Percentiles rank a stretch among this genome's conserved stretches.
Conservation (phyloP, 2,113 vertebrate genomes). For the Phoxinus phoxinus region DNA sequence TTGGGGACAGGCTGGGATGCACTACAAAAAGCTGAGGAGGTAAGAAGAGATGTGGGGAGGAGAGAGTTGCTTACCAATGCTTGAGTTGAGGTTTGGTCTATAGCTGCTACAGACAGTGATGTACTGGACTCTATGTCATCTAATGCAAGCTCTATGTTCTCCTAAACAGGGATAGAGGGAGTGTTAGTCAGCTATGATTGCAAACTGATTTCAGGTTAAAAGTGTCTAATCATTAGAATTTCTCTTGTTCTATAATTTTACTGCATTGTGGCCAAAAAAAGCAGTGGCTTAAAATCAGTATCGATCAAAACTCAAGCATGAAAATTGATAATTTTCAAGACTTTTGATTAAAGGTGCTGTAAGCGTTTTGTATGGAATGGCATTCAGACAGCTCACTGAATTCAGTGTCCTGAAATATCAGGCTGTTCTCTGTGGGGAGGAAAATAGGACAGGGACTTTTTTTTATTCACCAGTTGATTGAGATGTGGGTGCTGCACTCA, state of each 20-base stretch:
- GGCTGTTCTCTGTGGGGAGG: too few species aligned
- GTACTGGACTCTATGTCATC: slow-evolving; percentile 87
- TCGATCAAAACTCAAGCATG: not conserved
- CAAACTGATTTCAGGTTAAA: slow-evolving; percentile 23
- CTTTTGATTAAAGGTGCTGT: slow-evolving; percentile 9
- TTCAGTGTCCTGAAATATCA: not conserved
- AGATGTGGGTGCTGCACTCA: too few species aligned
- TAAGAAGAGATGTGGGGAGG: slow-evolving; percentile 17
- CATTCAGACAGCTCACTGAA: not conserved
- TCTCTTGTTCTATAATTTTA: slow-evolving; percentile 7
- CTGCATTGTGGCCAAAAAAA: slow-evolving; percentile 27
- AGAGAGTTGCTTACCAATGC: slow-evolving; percentile 85
- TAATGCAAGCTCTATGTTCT: slow-evolving; percentile 94
- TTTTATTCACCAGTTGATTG: too few species aligned
- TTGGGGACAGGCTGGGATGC: not conserved
- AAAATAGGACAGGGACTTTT: too few species aligned
- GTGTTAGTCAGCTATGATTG: slow-evolving; percentile 66
- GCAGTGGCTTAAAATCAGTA: not conserved
- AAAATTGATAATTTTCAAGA: not conserved
- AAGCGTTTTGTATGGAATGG: not conserved
- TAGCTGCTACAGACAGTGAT: slow-evolving; percentile 85
- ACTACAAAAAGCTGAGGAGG: slow-evolving; percentile 11
- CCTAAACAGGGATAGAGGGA: slow-evolving; percentile 82
- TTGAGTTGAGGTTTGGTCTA: slow-evolving; percentile 93
- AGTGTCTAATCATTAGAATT: not conserved